Evolutionary conservation across 1,140 invertebrate species (phyloP), one percentile per base, ranked within the genome.

Genomic region (Neodiprion fabricii): DNA sequence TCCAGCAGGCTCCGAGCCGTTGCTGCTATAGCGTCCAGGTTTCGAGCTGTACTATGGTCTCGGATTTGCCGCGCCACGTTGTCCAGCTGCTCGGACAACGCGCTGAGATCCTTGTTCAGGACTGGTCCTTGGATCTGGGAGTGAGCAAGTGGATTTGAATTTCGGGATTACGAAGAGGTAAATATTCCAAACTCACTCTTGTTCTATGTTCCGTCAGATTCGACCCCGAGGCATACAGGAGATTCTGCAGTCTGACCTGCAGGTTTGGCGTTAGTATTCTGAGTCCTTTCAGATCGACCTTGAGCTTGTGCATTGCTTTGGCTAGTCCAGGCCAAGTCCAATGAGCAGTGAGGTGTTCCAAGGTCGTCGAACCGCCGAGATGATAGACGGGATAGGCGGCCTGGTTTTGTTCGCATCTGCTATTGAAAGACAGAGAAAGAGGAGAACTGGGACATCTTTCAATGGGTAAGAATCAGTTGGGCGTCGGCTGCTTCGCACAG

Each of bases 41-140:
- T 91, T 85, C 77, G 91, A 87, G 92, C 91, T 11, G 91, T 93
- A 65, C 90, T 90, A 48, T 92, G 85, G 81, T 95, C 93, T 2
- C 82, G 90, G 79, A 95, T 89, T 87, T 95, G 93, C 48, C 92
- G 90, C 2, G 92, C 92, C 48, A 95, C 91, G 76, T 92, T 92
- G 75, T 94, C 91, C 73, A 95, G 85, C 83, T 95, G 94, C 82
- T 95, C 92, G 14, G 93, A 91, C 71, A 95, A 89, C 1, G 93
- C 92, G 66, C 90, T 91, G 66, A 95, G 83, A 84, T 95, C 94
- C 82, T 92, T 93, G 67, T 90, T 91, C 9, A 93, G 90, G 66
- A 95, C 89, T n/a, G 92, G 90, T n/a, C 91, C 91, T 77, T 88
- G 86, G 61, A 91, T 85, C 89, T 90, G 75, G 2, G 47, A 69